Evolutionary conservation across 1,140 invertebrate genomes (phyloP).

Genomic region (Uloborus diversus): DNA sequence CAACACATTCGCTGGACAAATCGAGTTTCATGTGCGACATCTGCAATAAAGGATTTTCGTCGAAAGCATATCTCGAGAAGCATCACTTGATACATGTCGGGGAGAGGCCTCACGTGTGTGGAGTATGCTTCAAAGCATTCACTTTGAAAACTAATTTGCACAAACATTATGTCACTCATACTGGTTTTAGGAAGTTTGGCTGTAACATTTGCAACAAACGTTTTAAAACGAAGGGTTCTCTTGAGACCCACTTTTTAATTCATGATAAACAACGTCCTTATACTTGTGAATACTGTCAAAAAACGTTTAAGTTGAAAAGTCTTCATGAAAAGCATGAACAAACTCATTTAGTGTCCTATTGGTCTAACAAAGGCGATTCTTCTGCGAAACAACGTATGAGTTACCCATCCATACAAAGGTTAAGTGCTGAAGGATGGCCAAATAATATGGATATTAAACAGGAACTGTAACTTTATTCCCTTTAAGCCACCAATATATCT

Average conservation of each 20-base stretch:
- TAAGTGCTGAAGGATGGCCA: too few species aligned
- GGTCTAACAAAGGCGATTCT: too few species aligned
- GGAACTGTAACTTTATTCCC: too few species aligned
- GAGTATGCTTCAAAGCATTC: conserved; percentile 22
- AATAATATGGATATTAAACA: too few species aligned
- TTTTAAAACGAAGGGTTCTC: conserved; percentile 24
- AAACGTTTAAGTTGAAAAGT: not conserved
- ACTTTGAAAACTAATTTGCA: conserved; percentile 25
- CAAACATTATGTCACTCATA: conserved; percentile 30
- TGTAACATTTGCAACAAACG: conserved; percentile 12
- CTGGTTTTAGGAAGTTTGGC: conserved; percentile 14
- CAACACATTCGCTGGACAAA: conserved; percentile 7
- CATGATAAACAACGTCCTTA: not conserved
- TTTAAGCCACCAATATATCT: too few species aligned
- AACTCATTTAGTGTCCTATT: not conserved
- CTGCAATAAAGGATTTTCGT: conserved; percentile 22
- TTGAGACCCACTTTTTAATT: conserved; percentile 1
- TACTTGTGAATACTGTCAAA: not conserved
- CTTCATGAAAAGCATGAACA: not conserved
- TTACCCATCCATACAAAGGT: too few species aligned
- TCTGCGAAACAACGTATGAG: too few species aligned
- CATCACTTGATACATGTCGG: conserved; percentile 33
- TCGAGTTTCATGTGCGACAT: not conserved
- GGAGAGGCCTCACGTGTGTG: conserved; percentile 26
- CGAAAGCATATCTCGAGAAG: conserved; percentile 28